Conservation (phyloP, 2,113 vertebrate genomes). For the Stomatorhinus ivindoensis region DNA sequence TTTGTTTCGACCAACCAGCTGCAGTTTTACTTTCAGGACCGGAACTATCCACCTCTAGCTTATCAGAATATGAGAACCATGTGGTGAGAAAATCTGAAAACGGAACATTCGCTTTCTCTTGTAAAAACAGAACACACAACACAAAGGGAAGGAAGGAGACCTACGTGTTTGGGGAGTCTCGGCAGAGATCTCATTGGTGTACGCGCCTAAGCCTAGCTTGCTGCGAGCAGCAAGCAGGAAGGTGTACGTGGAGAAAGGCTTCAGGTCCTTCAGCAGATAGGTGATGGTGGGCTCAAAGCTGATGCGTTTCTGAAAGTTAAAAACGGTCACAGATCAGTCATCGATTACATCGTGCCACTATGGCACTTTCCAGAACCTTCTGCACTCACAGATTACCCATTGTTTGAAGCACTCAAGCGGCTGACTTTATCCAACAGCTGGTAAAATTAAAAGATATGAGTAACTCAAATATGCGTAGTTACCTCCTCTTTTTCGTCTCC, state of each 20-base stretch:
- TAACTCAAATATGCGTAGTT: slow-evolving; percentile 10
- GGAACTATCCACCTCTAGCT: not conserved
- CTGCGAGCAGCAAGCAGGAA: slow-evolving; percentile 92
- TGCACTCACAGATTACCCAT: not conserved
- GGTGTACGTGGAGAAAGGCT: slow-evolving; percentile 88
- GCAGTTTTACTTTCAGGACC: not conserved
- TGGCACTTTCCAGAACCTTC: not conserved
- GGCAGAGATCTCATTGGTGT: slow-evolving; percentile 89
- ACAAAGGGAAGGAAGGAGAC: slow-evolving; percentile 72
- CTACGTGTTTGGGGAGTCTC: slow-evolving; percentile 99
- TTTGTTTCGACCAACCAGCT: not conserved
- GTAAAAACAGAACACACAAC: not conserved
- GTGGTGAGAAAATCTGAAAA: slow-evolving; percentile 43
- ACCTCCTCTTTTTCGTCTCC: slow-evolving; percentile 93
- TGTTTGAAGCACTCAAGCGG: not conserved
- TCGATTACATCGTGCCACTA: not conserved
- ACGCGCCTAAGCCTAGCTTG: slow-evolving; percentile 88
- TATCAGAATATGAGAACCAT: not conserved
- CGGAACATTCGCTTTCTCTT: slow-evolving; percentile 20
- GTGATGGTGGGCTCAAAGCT: slow-evolving; percentile 84
- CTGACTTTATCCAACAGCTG: not conserved
- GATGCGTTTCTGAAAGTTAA: slow-evolving; percentile 70
- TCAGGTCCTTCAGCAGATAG: slow-evolving; percentile 86
- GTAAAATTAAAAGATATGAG: not conserved
- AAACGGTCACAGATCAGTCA: not conserved